Evolutionary conservation across 2,888 invertebrate species (phyloP).

Genomic region (Drosophila villosipedis): DNA sequence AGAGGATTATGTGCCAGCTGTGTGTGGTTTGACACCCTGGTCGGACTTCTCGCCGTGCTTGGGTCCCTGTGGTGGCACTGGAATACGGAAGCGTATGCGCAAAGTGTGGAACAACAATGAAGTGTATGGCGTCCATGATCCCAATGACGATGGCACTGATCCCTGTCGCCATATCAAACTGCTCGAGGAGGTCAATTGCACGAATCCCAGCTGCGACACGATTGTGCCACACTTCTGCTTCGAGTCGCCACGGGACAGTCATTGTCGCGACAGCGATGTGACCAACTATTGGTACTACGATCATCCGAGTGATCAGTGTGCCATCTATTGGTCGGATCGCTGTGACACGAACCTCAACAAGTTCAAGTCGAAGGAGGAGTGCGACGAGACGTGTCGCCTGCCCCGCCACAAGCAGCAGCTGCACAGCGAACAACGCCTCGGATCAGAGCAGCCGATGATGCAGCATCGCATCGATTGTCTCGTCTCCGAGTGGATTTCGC

Average conservation of each 20-base stretch:
- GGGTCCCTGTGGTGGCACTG: conserved; percentile 90
- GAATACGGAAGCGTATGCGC: conserved; percentile 87
- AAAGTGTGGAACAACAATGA: conserved; percentile 83
- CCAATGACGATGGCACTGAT: conserved; percentile 74
- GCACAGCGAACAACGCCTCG: conserved; percentile 67
- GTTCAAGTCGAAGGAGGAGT: conserved; percentile 90
- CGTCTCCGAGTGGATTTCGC: conserved; percentile 86
- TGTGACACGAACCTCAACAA: conserved; percentile 96
- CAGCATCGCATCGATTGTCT: conserved; percentile 85
- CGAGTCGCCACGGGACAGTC: conserved; percentile 87
- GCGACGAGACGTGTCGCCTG: conserved; percentile 88
- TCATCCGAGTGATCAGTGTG: conserved; percentile 89
- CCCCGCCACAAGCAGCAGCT: conserved; percentile 76
- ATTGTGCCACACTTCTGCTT: conserved; percentile 81
- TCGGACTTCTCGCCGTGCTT: conserved; percentile 93
- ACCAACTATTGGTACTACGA: conserved; percentile 95
- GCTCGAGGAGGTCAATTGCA: conserved; percentile 82
- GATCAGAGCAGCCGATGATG: conserved; percentile 51
- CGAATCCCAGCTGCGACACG: conserved; percentile 80
- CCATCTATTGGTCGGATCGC: conserved; percentile 93
- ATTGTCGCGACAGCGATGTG: conserved; percentile 91
- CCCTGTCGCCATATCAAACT: conserved; percentile 82
- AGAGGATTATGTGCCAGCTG: conserved; percentile 82
- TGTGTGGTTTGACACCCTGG: conserved; percentile 90
- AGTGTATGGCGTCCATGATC: conserved; percentile 75